Base-by-base conservation (phyloP, 2,113 vertebrate species). In the Apus apus region DNA sequence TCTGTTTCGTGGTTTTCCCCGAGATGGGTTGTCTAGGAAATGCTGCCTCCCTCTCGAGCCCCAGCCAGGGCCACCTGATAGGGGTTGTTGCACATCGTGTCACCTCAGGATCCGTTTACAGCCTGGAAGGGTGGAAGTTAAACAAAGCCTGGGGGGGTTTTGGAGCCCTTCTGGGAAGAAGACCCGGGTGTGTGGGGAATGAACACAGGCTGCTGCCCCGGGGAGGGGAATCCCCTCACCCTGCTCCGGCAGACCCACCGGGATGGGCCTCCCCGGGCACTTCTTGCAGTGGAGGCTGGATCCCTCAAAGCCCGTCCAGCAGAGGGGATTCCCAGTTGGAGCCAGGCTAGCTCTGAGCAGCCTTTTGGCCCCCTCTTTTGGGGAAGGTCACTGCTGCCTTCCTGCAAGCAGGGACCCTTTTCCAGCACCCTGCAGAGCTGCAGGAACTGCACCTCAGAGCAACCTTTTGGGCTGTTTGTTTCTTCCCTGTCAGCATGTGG, bases 101-200 rank as follows among this genome's bases (percentile, higher is more conserved):
- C 11, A 3, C 62, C 11, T 50, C 7, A 3, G 88, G 85, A 95
- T 96, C 92, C 13, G 48, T 78, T 96, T 93, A 78, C 93, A 0
- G 56, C 0, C 0, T 16, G 61, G 62, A 87, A 58, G 46, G 36
- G 27, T 57, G 82, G 71, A 61, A 82, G 45, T 58, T 40, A 43
- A 43, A 38, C 67, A 32, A 5, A 0, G 51, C 3, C 2, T 13
- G 50, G 15, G 7, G 58, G 36, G 34, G n/a, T n/a, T 76, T 68
- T 76, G 9, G 54, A 93, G 73, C 57, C 21, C 19, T 89, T 83
- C n/a, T 0, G 0, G 73, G 61, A 70, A 34, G 5, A 7, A 46
- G 61, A 60, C 30, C 43, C 1, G 0, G 2, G 1, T 11, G 1
- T 11, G 30, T 3, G 22, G 46, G 56, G 54, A 56, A 57, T 23